Evolutionary conservation across 2,888 invertebrate genomes (phyloP).

Genomic region (Lamellibrachia satsuma): DNA sequence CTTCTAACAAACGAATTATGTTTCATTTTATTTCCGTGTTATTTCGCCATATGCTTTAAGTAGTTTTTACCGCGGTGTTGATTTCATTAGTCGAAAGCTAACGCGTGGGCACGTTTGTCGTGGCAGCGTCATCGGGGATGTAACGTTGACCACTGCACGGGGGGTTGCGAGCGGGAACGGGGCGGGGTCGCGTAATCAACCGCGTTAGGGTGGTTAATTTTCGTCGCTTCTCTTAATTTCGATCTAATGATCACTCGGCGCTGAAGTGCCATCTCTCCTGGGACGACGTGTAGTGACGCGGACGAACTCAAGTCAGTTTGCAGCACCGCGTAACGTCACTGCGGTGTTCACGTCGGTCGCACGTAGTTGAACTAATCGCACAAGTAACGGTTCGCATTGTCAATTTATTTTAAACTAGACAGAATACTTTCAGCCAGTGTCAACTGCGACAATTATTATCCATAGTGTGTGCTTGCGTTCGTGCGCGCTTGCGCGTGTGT

Average conservation of each 20-base stretch:
- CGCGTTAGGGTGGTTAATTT: background rate
- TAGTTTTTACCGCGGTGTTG: background rate
- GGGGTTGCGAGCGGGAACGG: background rate
- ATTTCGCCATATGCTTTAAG: slow-evolving; percentile 1
- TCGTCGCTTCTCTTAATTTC: background rate
- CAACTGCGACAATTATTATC: background rate
- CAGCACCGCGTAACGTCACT: background rate
- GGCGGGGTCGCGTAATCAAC: background rate
- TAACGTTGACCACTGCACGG: background rate
- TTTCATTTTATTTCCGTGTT: background rate
- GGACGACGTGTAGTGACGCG: background rate
- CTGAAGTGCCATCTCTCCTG: background rate
- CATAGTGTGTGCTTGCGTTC: background rate
- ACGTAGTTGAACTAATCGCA: background rate
- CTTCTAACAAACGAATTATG: background rate
- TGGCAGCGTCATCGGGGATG: background rate
- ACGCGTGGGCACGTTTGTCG: background rate
- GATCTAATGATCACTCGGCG: background rate
- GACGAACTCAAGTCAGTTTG: background rate
- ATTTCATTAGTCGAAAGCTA: background rate
- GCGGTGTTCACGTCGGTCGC: background rate
- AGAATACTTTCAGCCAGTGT: background rate
- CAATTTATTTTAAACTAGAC: background rate
- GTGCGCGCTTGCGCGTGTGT: background rate
- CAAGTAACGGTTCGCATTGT: background rate